Evolutionary conservation across 2,888 invertebrate species (phyloP).

Genomic region (Parthenolecanium corni): DNA sequence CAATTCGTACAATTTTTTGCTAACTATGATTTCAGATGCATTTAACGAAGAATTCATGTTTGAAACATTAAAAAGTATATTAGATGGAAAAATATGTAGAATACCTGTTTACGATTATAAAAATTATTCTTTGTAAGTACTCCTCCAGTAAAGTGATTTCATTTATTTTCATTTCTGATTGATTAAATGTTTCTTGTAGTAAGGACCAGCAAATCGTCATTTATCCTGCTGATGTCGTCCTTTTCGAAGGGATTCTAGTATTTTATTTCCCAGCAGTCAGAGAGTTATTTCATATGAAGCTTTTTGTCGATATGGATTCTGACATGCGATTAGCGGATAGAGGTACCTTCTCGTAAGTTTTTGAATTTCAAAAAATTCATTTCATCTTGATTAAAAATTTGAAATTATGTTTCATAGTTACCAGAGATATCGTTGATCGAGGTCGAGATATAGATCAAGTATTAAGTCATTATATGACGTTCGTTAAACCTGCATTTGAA

Average conservation of each 20-base stretch:
- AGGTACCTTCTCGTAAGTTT: conserved; percentile 48
- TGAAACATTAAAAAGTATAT: conserved; percentile 65
- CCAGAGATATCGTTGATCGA: conserved; percentile 88
- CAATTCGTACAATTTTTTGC: background rate
- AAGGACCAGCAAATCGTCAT: conserved; percentile 34
- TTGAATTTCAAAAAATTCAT: background rate
- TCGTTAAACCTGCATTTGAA: conserved; percentile 99
- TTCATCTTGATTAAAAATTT: background rate
- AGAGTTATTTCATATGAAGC: conserved; percentile 94
- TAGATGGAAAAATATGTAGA: conserved; percentile 73
- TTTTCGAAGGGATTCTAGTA: conserved; percentile 94
- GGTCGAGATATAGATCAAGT: conserved; percentile 89
- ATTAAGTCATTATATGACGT: conserved; percentile 91
- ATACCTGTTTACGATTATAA: conserved; percentile 91
- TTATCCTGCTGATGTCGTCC: conserved; percentile 63
- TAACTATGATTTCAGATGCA: conserved; percentile 50
- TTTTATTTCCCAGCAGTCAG: conserved; percentile 94
- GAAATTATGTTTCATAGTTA: conserved; percentile 49
- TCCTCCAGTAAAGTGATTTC: background rate
- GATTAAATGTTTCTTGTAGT: conserved; percentile 38
- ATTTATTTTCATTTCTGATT: background rate
- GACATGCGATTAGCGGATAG: conserved; percentile 90
- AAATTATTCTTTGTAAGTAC: conserved; percentile 69
- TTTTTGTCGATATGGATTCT: conserved; percentile 98
- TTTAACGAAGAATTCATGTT: conserved; percentile 81